A percentile compares a stretch with the other conserved stretches of the same genome.
Evolutionary conservation across 1,140 invertebrate genomes (phyloP).

Genomic region (Rhynchophorus ferrugineus): DNA sequence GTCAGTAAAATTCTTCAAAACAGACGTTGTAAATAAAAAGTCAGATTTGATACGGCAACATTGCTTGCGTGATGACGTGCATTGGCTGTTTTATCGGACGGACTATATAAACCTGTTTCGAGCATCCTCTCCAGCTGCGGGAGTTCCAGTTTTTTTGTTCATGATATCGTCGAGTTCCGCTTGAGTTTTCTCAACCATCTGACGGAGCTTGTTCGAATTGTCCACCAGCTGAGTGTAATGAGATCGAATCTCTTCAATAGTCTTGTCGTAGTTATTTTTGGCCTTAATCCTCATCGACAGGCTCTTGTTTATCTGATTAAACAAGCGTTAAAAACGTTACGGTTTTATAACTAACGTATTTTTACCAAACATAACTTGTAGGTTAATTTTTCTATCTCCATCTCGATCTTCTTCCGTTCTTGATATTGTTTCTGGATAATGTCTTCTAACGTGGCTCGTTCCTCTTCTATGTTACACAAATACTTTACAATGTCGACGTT

Average conservation of each 20-base stretch:
- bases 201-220: slow-evolving; percentile 22
- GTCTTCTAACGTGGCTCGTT: slow-evolving; percentile 26
- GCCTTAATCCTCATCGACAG: slow-evolving; percentile 28
- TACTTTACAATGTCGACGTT: slow-evolving; percentile 30
- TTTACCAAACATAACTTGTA: slow-evolving; percentile 32
- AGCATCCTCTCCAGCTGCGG: not conserved
- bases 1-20: too few species aligned
- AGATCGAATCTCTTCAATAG: slow-evolving; percentile 28
- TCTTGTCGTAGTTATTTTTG: slow-evolving; percentile 28
- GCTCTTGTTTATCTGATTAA: slow-evolving; percentile 33
- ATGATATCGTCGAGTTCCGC: slow-evolving; percentile 27
- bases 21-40: too few species aligned
- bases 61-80: too few species aligned
- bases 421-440: slow-evolving; percentile 31
- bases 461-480: slow-evolving; percentile 24
- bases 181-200: slow-evolving; percentile 18
- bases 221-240: slow-evolving; percentile 27
- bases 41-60: too few species aligned
- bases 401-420: slow-evolving; percentile 27
- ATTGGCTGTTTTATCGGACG: too few species aligned
- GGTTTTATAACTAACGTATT: not conserved
- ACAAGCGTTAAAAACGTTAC: slow-evolving; percentile 12
- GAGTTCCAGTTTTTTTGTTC: slow-evolving; percentile 32
- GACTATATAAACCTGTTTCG: too few species aligned
- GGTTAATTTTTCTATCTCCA: slow-evolving; percentile 29